Percentiles rank a stretch among this genome's conserved stretches.
phyloP scores from a whole-genome alignment of 2,888 invertebrate genomes.

The Scelioninae gen. 2 region DNA sequence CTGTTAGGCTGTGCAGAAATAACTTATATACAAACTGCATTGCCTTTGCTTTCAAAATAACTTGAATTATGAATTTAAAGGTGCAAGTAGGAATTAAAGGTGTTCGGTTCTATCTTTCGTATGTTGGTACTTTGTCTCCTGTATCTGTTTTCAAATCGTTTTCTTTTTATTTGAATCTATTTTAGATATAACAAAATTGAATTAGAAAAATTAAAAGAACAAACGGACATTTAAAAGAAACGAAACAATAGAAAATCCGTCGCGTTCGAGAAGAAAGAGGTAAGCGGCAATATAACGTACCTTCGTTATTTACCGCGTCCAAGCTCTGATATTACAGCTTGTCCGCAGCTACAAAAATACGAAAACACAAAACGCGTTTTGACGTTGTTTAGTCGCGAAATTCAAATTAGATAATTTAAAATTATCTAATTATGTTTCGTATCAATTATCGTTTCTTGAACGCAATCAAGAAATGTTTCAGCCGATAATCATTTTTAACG shows the following conservation, averaged over 20 bases:
- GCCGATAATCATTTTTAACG: not conserved
- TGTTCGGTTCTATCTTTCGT: conserved; percentile 38
- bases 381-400: conserved; percentile 21
- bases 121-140: conserved; percentile 49
- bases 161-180: not conserved
- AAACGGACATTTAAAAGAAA: conserved; percentile 23
- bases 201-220: not conserved
- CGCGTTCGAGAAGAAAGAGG: conserved; percentile 28
- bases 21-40: conserved; percentile 53
- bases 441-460: conserved; percentile 12
- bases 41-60: conserved; percentile 42
- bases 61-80: conserved; percentile 25
- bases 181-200: not conserved
- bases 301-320: conserved; percentile 81
- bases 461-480: conserved; percentile 1
- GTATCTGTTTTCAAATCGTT: not conserved
- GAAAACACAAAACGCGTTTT: conserved; percentile 65
- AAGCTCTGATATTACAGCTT: conserved; percentile 81
- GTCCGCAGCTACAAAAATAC: conserved; percentile 77
- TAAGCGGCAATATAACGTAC: conserved; percentile 75
- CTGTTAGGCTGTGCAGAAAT: conserved; percentile 56
- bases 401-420: conserved; percentile 6
- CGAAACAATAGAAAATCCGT: conserved; percentile 22
- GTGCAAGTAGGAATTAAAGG: conserved; percentile 37
- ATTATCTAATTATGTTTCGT: too few relatives aligned